Evolutionary conservation across 2,113 vertebrate species (phyloP).

Genomic region (Ochotona curzoniae): DNA sequence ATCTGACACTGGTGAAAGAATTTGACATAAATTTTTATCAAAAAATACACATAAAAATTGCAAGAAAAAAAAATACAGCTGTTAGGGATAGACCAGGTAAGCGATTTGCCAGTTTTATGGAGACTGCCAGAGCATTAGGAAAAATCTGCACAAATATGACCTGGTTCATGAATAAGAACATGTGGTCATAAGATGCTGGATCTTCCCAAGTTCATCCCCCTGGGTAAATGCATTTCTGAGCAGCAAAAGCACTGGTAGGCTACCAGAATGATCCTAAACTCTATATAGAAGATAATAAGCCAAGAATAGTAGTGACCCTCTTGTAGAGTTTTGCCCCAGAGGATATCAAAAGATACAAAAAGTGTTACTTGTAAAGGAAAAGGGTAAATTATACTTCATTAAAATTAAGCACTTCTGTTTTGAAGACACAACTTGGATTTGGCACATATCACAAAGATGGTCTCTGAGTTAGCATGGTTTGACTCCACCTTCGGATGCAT

Average conservation of each 20-base stretch:
- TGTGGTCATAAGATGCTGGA: background rate
- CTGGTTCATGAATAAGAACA: background rate
- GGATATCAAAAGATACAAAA: background rate
- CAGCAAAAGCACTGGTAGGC: slow-evolving; percentile 27
- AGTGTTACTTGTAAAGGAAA: background rate
- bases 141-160: background rate
- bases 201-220: background rate
- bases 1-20: background rate
- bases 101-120: background rate
- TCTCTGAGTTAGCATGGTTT: too few relatives aligned
- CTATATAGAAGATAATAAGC: background rate
- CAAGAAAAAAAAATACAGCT: background rate
- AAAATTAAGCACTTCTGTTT: background rate
- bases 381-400: background rate
- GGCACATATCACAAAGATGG: background rate
- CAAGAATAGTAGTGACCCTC: background rate
- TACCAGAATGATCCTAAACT: background rate
- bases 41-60: slow-evolving; percentile 16
- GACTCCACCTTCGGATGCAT: too few relatives aligned
- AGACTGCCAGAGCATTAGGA: slow-evolving; percentile 5
- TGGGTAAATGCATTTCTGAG: background rate
- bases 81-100: background rate
- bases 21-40: background rate
- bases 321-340: background rate
- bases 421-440: background rate